Conservation (phyloP, 2,797 vertebrate species). For the Poecilia wingei region DNA sequence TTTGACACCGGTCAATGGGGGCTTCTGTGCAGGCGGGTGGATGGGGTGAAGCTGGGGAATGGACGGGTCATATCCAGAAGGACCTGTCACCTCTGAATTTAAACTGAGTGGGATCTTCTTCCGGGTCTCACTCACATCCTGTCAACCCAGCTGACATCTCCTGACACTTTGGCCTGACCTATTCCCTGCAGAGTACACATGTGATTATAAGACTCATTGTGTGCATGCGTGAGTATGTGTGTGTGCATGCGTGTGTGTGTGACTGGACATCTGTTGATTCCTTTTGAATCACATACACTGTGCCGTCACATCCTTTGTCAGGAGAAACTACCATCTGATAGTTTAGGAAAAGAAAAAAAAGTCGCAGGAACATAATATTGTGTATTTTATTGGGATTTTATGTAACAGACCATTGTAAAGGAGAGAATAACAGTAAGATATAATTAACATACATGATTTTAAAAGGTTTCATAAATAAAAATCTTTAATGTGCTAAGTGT, state of each 20-base stretch:
- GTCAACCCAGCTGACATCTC: constrained; percentile 64
- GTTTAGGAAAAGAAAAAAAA: background rate
- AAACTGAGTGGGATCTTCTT: constrained; percentile 65
- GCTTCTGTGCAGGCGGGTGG: constrained; percentile 79
- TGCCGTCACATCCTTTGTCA: constrained; percentile 6
- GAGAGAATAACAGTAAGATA: background rate
- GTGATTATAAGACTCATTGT: constrained; percentile 33
- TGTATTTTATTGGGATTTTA: background rate
- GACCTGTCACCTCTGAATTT: constrained; percentile 72
- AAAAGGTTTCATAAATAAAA: background rate
- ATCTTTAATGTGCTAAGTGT: background rate
- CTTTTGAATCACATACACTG: background rate
- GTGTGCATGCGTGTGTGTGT: background rate
- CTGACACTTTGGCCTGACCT: constrained; percentile 66
- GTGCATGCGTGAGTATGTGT: background rate
- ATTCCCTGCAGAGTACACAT: constrained; percentile 60
- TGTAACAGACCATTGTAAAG: background rate
- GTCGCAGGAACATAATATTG: background rate
- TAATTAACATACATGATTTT: background rate
- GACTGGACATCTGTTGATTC: background rate
- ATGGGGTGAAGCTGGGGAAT: constrained; percentile 66
- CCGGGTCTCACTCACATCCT: constrained; percentile 64
- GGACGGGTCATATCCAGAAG: constrained; percentile 78
- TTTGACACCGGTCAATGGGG: constrained; percentile 80
- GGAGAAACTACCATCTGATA: background rate